Conservation (phyloP, 35 echinoderm and acorn worm species). For the Patiria miniata region DNA sequence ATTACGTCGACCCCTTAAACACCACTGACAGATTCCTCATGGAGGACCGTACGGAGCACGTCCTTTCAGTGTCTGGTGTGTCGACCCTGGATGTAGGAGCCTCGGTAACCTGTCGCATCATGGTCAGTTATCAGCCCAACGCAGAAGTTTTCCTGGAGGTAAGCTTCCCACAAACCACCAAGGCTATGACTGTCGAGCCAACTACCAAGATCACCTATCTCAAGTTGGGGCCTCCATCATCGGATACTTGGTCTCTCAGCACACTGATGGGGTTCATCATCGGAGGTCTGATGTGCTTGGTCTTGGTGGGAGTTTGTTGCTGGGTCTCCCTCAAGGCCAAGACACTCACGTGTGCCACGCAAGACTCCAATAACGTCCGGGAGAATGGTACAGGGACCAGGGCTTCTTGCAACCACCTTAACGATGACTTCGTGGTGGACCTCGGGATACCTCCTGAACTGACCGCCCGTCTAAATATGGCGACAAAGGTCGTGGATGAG, state of each 20-base stretch:
- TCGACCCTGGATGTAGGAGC: background rate
- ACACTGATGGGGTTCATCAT: background rate
- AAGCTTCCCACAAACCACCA: background rate
- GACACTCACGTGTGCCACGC: background rate
- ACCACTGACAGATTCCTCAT: too few relatives aligned
- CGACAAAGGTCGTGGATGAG: background rate
- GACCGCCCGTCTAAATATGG: background rate
- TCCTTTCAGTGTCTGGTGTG: background rate
- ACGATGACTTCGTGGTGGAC: background rate
- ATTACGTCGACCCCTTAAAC: too few relatives aligned
- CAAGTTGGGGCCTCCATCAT: background rate
- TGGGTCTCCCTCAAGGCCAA: constrained; percentile 17
- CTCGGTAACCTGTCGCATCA: background rate
- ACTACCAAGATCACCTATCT: background rate
- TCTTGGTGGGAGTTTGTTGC: background rate
- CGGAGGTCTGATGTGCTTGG: background rate
- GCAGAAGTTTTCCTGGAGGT: background rate
- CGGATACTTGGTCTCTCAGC: background rate
- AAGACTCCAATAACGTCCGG: background rate
- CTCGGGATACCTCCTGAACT: background rate
- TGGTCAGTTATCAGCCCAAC: background rate
- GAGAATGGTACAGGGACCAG: background rate
- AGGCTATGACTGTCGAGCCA: too few relatives aligned
- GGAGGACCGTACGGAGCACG: background rate
- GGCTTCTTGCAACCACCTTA: background rate